Evolutionary conservation across 2,888 invertebrate genomes (phyloP), one percentile per base, ranked within the genome.

Genomic region (Cordilura impudica): DNA sequence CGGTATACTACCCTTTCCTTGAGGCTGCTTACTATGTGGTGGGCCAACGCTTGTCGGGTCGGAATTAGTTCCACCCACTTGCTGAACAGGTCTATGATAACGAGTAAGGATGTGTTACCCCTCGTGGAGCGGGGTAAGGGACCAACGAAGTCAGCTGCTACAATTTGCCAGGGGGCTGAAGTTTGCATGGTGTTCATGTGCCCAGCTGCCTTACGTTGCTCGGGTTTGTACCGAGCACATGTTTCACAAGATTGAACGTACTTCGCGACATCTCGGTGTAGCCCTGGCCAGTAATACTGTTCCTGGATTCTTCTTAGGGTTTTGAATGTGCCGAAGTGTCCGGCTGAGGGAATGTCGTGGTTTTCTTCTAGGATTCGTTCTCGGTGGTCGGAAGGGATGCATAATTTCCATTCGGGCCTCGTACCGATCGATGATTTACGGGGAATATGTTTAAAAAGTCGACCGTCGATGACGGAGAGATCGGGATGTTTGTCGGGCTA

Each of bases 391-490:
- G 10, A 6, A 0, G 63, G 60, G 0, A 79, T 70, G 23, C 69
- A 79, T n/a, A 54, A 18, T 18, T 79, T 81, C 74, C 74, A 79
- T 26, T 74, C 75, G 1, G 56, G 23, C 5, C 26, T 26, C 0
- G 53, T 16, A 31, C 74, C 74, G 0, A 63, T 49, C 0, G 45
- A n/a, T 1, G 60, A 21, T 0, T 19, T 16, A 0, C 70, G 39
- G 2, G 39, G 31, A 2, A 76, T 58, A 23, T 76, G 56, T n/a
- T 69, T 49, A 26, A 70, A 78, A 2, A 78, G 23, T 1, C 69
- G 53, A 1, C 39, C 29, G 2, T 58, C 51, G 4, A 69, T 6
- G 3, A 70, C 12, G 8, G 16, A 21, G 10, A 67, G 74, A 26
- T 26, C 67, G 6, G 77, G 67, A 35, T 58, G 73, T 5, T 56